These are phyloP conservation scores for Phataginus tricuspis DNA, from an alignment of 2,797 vertebrate species.

Conservation along the genomic window DNA sequence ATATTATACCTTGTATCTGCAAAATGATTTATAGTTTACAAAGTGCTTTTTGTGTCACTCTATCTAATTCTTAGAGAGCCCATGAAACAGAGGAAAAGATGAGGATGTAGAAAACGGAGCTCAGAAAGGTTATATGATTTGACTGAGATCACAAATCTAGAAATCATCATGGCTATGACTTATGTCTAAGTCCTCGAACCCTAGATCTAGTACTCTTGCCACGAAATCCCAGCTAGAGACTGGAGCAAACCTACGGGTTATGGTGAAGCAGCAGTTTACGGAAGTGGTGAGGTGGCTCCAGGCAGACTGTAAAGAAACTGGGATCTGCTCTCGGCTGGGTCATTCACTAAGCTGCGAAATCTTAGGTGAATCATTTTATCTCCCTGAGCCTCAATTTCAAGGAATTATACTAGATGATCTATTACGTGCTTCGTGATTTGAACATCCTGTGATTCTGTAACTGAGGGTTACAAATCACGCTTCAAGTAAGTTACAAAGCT, in stretches of 20 bases:
- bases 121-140: background rate
- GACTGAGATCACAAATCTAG: background rate
- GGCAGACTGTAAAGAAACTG: background rate
- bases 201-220: background rate
- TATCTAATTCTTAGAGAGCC: background rate
- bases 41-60: background rate
- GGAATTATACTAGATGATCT: background rate
- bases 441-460: background rate
- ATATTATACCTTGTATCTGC: background rate
- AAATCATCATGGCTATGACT: background rate
- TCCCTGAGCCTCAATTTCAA: background rate
- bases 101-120: background rate
- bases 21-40: background rate
- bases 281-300: background rate
- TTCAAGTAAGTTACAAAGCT: background rate
- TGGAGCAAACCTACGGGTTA: background rate
- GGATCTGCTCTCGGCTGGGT: background rate
- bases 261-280: background rate
- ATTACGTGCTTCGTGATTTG: background rate
- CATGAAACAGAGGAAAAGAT: background rate
- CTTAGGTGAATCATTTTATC: background rate
- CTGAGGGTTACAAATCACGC: background rate
- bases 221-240: background rate
- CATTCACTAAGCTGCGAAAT: background rate
- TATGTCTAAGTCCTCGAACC: background rate